These are phyloP conservation scores for Aspidapion aeneum DNA, from an alignment of 2,888 invertebrate species.

Conservation along the genomic window DNA sequence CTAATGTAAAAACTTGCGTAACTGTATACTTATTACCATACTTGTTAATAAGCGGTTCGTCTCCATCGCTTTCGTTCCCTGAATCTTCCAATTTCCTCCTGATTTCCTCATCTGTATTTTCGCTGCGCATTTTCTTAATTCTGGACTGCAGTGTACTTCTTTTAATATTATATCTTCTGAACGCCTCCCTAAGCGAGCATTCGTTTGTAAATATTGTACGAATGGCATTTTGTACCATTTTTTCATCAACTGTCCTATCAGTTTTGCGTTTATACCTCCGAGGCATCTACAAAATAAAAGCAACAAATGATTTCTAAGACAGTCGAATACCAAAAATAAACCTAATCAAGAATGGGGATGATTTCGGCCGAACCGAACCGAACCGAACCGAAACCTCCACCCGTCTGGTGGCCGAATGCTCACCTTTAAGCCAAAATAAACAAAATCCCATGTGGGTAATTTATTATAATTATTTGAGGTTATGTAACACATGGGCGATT, in stretches of 20 bases:
- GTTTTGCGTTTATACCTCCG: conserved; percentile 2
- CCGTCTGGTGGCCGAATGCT: background rate
- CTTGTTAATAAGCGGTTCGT: background rate
- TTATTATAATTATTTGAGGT: background rate
- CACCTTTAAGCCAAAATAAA: background rate
- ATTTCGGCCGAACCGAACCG: background rate
- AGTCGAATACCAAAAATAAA: background rate
- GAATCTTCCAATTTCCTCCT: conserved; percentile 1
- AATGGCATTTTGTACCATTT: conserved; percentile 5
- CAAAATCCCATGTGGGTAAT: background rate
- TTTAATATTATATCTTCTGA: background rate
- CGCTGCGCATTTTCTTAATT: background rate
- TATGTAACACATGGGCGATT: background rate
- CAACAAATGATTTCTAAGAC: no score
- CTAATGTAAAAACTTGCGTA: conserved; percentile 3
- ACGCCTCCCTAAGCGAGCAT: background rate
- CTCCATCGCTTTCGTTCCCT: conserved; percentile 5
- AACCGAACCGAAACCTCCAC: background rate
- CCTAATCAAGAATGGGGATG: background rate
- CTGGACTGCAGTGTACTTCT: conserved; percentile 9
- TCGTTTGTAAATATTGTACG: conserved; percentile 1
- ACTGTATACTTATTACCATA: conserved; percentile 6
- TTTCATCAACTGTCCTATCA: background rate
- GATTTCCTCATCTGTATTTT: background rate
- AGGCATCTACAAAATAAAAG: background rate